Evolutionary conservation across 2,888 invertebrate species (phyloP), one percentile per base, ranked within the genome.

Genomic region (Eucriotettix oculatus): DNA sequence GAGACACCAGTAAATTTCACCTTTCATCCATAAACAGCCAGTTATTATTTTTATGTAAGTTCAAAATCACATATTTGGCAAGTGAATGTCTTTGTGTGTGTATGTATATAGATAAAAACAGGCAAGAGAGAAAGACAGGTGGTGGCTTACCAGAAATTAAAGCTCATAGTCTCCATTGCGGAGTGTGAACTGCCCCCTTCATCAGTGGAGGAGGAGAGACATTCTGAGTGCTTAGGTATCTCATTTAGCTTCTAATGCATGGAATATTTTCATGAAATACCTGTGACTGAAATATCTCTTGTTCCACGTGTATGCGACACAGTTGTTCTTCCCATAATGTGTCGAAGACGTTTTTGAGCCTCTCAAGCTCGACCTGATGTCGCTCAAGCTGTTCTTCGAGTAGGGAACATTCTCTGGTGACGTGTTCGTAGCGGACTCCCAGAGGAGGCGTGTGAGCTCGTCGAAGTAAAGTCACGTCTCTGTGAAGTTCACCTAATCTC

Each of bases 291-390:
- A 81, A 82, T 52, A 83, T 77, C 68, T 85, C 84, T 69, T 86
- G 86, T 70, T 87, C 86, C 10, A 84, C 78, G 56, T 83, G 78
- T 62, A 87, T 79, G 63, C 84, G 75, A 71, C 85, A 84, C 41
- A 86, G 71, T 67, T 85, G 84, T 67, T 86, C 85, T 68, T 86
- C 85, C 86, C 86, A 86, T 2, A 84, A 76, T 56, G 81, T 74
- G 64, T 83, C 82, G 66, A 84, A 83, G 9, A 79, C 75, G 10
- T 76, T 74, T 59, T 79, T 75, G 68, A 83, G 74, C 56, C 80
- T 73, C 62, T 83, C 83, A 63, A 83, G 69, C 68, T 83, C 83
- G 52, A 77, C 73, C 66, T 82, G 80, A 67, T 82, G 81, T 63
- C 80, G 73, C 64, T 81, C 81, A 54, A 83, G 68, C 62, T 79